Base-by-base conservation (phyloP, 2,888 invertebrate genomes). In the Epistrophe eligans region DNA sequence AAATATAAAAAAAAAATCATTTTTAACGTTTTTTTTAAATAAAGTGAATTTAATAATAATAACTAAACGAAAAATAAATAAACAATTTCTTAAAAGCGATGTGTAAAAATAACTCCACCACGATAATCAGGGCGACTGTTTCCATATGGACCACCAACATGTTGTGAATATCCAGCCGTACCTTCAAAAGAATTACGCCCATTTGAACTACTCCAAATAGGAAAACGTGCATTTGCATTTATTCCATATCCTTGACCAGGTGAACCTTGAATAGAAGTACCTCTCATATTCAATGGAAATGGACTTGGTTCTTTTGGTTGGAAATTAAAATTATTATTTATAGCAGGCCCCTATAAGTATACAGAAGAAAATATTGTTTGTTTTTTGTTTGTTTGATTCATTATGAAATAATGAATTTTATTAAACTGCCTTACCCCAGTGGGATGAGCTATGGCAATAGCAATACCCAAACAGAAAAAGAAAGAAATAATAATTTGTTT, bases 391-490 rank as follows among this genome's bases (percentile, higher is more conserved):
- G 1, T 24, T 24, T 24, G 24, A n/a, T 24, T 24, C 24, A 32
- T 32, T 32, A 32, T 32, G 32, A 32, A 32, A n/a, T n/a, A n/a
- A n/a, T n/a, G n/a, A n/a, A n/a, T n/a, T n/a, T 24, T 24, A 24
- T 24, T 24, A 24, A 24, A 24, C 2, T 2, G 24, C 24, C 5
- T 32, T 32, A 32, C 32, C 32, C 24, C 60, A 19, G 38, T 1
- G 6, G 60, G 38, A 38, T 40, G 38, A 13, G 60, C 58, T 38
- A 6, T 11, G 13, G 40, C 60, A 38, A 60, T 1, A 40, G 19
- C 38, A 19, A 60, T 15, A 60, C 3, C 60, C 60, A 60, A 60
- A 40, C 38, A 60, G 19, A 60, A 19, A 19, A 38, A 60, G 17
- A 40, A 19, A 40, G 40, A 38, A 60, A 60, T 60, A 7, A 38